Evolutionary conservation across 1,140 invertebrate species (phyloP), one percentile per base, ranked within the genome.

Genomic region (Ceratina japonica): DNA sequence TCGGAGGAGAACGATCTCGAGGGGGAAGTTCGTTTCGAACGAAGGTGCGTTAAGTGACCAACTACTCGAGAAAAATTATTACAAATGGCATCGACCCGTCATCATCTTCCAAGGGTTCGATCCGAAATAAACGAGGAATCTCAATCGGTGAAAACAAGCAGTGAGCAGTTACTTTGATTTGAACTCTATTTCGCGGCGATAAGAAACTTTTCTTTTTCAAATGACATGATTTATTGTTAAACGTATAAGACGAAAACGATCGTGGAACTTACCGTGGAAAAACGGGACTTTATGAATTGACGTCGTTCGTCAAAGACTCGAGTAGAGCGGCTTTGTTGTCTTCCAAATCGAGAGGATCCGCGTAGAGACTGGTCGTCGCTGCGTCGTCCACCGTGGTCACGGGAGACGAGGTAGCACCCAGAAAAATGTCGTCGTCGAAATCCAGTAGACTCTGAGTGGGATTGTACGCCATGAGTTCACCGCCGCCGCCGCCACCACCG

Each of bases 381-480:
- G 86, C 77, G 61, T 78, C 80, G 52, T 74, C 80, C 54, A 80
- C 73, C 22, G 83, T 51, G 37, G 74, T 81, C 15, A 71, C 62
- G 65, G 82, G 75, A 1, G 84, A 83, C 31, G 77, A 63, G 54
- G 37, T 44, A 44, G 71, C 72, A 8, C 44, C 59, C n/a, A 84
- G 77, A 18, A 92, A 83, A 12, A 92, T 89, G 24, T 91, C 91
- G 7, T 90, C 86, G 18, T 91, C 90, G 24, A 91, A 89, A 79
- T 93, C 91, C 13, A 91, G 63, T 51, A 92, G 75, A 70, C 59
- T 86, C 4, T 86, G 49, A 3, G 87, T 68, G 8, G 88, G 74
- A 76, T 88, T 90, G 77, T 92, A 93, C 0, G 90, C 75, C 87
- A 92, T 92, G 5, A 93, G 78, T 81, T 92, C 91, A 27, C 90